Base-by-base conservation (phyloP, 2,113 vertebrate species). In the Suncus etruscus region DNA sequence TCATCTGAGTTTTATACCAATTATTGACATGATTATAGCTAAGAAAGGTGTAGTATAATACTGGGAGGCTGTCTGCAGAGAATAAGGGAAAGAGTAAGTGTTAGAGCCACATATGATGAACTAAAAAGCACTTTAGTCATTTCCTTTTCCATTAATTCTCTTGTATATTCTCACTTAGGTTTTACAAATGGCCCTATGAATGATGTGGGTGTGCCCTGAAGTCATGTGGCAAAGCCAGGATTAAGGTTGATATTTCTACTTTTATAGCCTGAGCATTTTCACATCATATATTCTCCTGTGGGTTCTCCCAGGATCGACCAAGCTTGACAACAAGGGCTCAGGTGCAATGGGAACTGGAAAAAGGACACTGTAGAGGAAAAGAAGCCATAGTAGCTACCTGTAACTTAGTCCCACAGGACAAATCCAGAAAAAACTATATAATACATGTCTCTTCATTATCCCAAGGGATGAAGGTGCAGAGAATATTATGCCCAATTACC, bases 401-500 rank as follows among this genome's bases (percentile, higher is more conserved):
- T 18, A 72, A 20, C 68, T 24, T 15, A 45, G 32, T 69, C 51
- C 51, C 45, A 48, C 31, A 10, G 29, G 50, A 47, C 47, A 89
- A 66, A 80, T 68, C 25, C 54, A 6, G 27, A 73, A 51, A 80
- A 69, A 88, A 63, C n/a, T 22, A 16, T 76, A 50, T 8, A 72
- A 80, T 79, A 78, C 8, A 29, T 25, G 58, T 11, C 27, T 92
- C 5, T 1, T 8, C 77, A 88, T 90, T 83, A 80, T 65, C 68
- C 45, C 50, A 58, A 86, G 32, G 14, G 39, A 6, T 8, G 66
- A 80, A 76, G 25, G 68, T 54, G 29, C 54, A 73, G n/a, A 50
- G 72, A 27, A 86, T 54, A 73, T 90, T 86, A 78, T 81, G 74
- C 86, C 86, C 89, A 61, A 8, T 94, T 83, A 63, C 79, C 74